Evolutionary conservation across 2,888 invertebrate genomes (phyloP), one percentile per base, ranked within the genome.

Genomic region (Drosophila niveifrons): DNA sequence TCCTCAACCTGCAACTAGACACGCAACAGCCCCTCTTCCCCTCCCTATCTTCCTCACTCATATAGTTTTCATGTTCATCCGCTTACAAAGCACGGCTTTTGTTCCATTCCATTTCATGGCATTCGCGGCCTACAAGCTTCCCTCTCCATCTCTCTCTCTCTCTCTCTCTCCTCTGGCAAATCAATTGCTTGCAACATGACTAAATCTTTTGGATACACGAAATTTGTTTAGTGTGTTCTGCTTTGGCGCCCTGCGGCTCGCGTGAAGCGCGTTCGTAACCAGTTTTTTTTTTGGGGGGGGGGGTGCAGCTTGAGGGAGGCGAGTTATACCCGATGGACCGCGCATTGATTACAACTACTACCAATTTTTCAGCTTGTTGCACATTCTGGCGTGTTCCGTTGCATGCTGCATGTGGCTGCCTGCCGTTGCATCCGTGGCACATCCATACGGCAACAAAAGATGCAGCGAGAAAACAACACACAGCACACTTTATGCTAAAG

Each of bases 351-450:
- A 80, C 80, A 80, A 73, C 80, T 71, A 73, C 80, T 71, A 53
- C 64, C 82, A 80, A 82, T 80, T 80, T 82, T 80, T 82, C 80
- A 82, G 80, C 82, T 79, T 80, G 80, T 80, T 80, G 80, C 82
- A 79, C 80, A 79, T 61, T 72, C 70, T 70, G 57, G 64, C 72
- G 79, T 70, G 75, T 70, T 71, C 10, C 28, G 72, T 78, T 72
- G 78, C 78, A 72, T 56, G 74, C 55, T 52, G 34, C 62, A 39
- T 47, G 56, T 10, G 53, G 53, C 18, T 13, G 31, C 28, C 4
- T 28, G 10, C 7, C 2, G 31, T 10, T 31, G 31, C 31, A 31
- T 31, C 36, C 36, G n/a, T n/a, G 31, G 2, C 10, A 9, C 31
- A 31, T 31, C 36, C 36, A 11, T 36, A n/a, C 0, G n/a, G 36